Percentiles rank a stretch among this genome's conserved stretches.
phyloP scores from a whole-genome alignment of 2,113 vertebrate species.

The Spea bombifrons region DNA sequence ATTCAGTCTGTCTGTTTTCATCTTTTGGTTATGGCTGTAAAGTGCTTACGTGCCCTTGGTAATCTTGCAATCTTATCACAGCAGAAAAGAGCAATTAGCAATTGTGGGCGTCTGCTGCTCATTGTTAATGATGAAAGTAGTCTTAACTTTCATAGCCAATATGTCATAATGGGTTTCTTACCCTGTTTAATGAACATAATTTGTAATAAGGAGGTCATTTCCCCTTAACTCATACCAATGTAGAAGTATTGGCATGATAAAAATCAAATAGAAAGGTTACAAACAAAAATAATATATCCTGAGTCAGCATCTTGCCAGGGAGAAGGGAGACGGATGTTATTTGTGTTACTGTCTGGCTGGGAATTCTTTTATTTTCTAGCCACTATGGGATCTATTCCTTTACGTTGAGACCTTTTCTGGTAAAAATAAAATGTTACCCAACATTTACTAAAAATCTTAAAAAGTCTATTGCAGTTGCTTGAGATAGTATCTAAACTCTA shows the following conservation, averaged over 20 bases:
- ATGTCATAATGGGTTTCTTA: constrained; percentile 7
- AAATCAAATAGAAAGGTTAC: background rate
- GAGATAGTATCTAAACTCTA: no score
- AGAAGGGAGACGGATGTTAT: background rate
- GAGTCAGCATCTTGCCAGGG: background rate
- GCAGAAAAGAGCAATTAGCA: background rate
- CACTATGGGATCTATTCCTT: no score
- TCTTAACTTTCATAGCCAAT: constrained; percentile 7
- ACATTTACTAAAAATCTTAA: no score
- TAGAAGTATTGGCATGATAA: background rate
- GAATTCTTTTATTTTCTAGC: no score
- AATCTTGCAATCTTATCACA: background rate
- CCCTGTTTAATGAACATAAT: background rate
- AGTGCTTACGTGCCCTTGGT: background rate
- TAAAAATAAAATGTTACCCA: no score
- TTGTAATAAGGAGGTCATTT: background rate
- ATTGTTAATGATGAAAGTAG: background rate
- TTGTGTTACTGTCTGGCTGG: background rate
- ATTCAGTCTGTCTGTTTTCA: no score
- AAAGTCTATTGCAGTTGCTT: no score
- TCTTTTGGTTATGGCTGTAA: no score
- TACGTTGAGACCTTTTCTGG: no score
- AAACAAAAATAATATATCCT: background rate
- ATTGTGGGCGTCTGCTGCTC: background rate
- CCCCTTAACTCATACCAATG: background rate